These are phyloP conservation scores for Tarsius wallacei DNA, from an alignment of 2,797 vertebrate genomes.

Conservation along the genomic window DNA sequence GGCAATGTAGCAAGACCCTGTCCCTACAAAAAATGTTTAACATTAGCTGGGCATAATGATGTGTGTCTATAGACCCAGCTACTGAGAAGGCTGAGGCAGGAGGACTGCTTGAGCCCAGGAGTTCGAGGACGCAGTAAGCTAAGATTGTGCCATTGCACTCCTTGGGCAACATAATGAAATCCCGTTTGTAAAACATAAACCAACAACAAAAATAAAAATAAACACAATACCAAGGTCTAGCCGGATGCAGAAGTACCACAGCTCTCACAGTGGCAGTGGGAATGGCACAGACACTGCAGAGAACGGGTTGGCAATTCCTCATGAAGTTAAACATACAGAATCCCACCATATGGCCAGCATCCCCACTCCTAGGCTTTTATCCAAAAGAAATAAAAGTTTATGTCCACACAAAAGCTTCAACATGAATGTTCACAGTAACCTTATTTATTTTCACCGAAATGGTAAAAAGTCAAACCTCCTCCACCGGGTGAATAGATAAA, in stretches of 20 bases:
- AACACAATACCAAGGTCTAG: background rate
- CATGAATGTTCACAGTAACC: background rate
- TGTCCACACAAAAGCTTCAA: background rate
- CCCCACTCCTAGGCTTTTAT: background rate
- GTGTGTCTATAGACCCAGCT: too few relatives aligned
- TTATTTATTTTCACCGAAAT: conserved; percentile 3
- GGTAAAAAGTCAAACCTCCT: conserved; percentile 22
- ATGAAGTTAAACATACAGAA: background rate
- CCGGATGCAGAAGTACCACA: background rate
- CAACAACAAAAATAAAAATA: background rate
- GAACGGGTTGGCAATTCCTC: background rate
- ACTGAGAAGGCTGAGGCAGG: too few relatives aligned
- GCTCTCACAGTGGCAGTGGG: background rate
- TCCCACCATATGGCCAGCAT: background rate
- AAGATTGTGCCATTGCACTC: too few relatives aligned
- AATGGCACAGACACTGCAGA: background rate
- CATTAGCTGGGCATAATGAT: too few relatives aligned
- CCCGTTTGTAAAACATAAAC: too few relatives aligned
- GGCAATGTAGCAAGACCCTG: too few relatives aligned
- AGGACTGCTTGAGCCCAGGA: too few relatives aligned
- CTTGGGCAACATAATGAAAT: too few relatives aligned
- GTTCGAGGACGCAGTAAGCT: too few relatives aligned
- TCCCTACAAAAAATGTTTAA: too few relatives aligned
- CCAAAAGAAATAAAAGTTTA: conserved; percentile 32
- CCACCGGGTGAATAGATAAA: background rate